Evolutionary conservation across 2,888 invertebrate species (phyloP).

Genomic region (Rhagonycha lutea): DNA sequence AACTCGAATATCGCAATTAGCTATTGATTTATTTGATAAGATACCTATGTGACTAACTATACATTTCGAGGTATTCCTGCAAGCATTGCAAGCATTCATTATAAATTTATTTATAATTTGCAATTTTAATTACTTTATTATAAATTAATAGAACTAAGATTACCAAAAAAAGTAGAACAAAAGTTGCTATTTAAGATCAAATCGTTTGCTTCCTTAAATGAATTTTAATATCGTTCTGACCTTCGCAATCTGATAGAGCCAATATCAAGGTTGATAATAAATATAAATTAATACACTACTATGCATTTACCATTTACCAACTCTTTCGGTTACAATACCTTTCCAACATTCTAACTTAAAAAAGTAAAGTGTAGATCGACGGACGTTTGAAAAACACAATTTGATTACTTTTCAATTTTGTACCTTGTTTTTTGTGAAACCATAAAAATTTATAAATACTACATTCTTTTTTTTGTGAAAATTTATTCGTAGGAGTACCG

Average conservation of each 20-base stretch:
- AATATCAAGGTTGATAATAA: conserved; percentile 22
- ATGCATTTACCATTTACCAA: background rate
- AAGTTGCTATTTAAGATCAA: background rate
- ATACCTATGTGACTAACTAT: background rate
- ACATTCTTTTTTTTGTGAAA: background rate
- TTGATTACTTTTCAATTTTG: background rate
- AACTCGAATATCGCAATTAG: background rate
- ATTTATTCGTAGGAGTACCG: background rate
- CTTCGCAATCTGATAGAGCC: conserved; percentile 27
- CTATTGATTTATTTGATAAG: background rate
- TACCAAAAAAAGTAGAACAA: background rate
- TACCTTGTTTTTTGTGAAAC: background rate
- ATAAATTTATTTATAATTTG: background rate
- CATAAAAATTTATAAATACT: background rate
- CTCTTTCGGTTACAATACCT: background rate
- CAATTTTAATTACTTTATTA: background rate
- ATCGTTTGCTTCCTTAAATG: conserved; percentile 14
- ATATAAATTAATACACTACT: conserved; percentile 1
- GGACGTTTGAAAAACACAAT: background rate
- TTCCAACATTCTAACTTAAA: background rate
- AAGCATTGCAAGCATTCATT: background rate
- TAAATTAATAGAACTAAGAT: background rate
- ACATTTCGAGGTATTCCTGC: background rate
- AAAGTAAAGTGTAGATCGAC: background rate
- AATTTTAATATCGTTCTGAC: conserved; percentile 12